phyloP scores from a whole-genome alignment of 2,888 invertebrate genomes.

The Panzeria rudis region DNA sequence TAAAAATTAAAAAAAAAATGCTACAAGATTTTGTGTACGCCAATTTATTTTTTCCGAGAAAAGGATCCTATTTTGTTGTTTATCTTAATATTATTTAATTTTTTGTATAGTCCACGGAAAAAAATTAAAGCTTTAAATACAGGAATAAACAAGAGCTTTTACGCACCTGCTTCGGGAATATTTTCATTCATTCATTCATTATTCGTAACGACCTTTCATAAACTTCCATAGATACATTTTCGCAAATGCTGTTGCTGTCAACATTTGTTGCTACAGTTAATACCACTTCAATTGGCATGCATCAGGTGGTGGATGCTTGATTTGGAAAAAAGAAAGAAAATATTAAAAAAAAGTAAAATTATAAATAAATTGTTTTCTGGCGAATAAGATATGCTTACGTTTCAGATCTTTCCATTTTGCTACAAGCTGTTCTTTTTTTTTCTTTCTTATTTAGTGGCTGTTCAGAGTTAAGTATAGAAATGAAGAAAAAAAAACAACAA shows the following conservation, averaged over 20 bases:
- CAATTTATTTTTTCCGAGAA: too few species aligned
- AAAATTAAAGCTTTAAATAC: background rate
- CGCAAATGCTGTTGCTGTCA: conserved; percentile 64
- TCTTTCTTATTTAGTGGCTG: conserved; percentile 9
- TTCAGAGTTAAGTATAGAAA: conserved; percentile 16
- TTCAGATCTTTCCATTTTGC: background rate
- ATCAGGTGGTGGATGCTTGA: conserved; percentile 67
- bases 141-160: background rate
- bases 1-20: too few species aligned
- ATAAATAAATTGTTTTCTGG: conserved; percentile 60
- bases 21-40: too few species aligned
- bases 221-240: conserved; percentile 21
- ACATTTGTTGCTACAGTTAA: conserved; percentile 61
- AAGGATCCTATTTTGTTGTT: too few species aligned
- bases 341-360: background rate
- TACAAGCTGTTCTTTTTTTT: background rate
- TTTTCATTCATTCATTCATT: background rate
- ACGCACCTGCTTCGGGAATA: conserved; percentile 8
- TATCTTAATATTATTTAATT: too few species aligned
- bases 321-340: conserved; percentile 14
- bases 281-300: conserved; percentile 59
- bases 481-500: background rate
- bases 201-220: background rate
- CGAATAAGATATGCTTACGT: conserved; percentile 35
- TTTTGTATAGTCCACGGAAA: too few species aligned